Evolutionary conservation across 1,140 invertebrate genomes (phyloP), one percentile per base, ranked within the genome.

Genomic region (Lepidostoma basale): DNA sequence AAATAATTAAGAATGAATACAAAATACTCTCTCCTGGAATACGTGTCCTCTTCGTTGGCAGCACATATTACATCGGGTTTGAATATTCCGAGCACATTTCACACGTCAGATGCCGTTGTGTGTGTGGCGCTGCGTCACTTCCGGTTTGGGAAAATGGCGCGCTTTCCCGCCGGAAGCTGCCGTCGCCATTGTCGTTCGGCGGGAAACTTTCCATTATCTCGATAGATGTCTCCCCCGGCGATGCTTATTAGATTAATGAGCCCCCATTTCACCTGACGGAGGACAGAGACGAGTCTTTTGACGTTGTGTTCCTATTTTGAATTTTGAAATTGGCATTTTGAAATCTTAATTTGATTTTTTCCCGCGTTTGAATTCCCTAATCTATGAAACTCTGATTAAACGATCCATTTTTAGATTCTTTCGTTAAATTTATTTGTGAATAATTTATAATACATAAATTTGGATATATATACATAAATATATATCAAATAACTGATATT

Each of bases 161-260:
- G 42, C n/a, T 9, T n/a, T 9, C 30, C 36, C 18, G 33, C 30
- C 54, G 54, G 54, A 59, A 39, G 30, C 12, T 39, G 54, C 16
- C 22, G 22, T 10, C 54, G 54, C 54, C 54, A 59, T 40, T 59
- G 33, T 59, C 20, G 6, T 59, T 59, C 16, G 30, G 20, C 36
- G 14, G 30, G 30, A 25, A 59, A 40, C 54, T 59, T 59, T 59
- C 54, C 33, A 59, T 36, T 59, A 59, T 59, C 54, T 39, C 33
- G 54, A 59, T 59, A 40, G 54, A 59, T 59, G 54, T 59, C 30
- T 54, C 26, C 26, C 49, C 9, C 9, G n/a, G 54, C 33, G 54
- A 25, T n/a, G 54, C 33, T 59, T 39, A 39, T 36, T 59, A 40
- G 40, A 59, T 59, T 59, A 59, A 39, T 23, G 33, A 36, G 49